Percentiles rank a stretch among this genome's conserved stretches.
Evolutionary conservation across 2,797 vertebrate genomes (phyloP).

Genomic region (Megalops cyprinoides): DNA sequence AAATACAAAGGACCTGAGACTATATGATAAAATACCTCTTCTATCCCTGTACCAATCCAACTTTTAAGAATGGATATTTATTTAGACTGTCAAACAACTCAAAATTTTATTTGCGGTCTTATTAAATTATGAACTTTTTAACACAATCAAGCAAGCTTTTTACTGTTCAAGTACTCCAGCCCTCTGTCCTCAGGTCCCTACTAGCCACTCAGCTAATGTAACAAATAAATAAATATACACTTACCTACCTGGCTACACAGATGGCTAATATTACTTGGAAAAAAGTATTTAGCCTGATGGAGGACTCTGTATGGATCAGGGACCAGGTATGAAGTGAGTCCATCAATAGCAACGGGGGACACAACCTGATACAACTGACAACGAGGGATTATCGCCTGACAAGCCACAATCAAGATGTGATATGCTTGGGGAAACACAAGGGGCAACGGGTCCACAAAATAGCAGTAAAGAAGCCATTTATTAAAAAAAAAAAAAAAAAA

Average conservation of each 20-base stretch:
- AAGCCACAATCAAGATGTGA: neutral
- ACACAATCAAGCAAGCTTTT: no score
- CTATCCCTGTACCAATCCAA: no score
- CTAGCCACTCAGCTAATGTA: neutral
- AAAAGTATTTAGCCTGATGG: neutral
- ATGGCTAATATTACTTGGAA: neutral
- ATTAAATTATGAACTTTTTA: no score
- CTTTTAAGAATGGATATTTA: no score
- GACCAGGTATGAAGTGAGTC: neutral
- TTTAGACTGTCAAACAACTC: no score
- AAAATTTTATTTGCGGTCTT: no score
- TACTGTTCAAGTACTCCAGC: neutral
- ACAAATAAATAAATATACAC: neutral
- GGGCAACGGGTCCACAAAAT: neutral
- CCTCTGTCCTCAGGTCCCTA: neutral
- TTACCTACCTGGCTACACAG: neutral
- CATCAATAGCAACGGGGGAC: neutral
- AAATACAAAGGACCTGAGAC: no score
- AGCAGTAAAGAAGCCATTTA: constrained; percentile 25
- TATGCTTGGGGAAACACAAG: neutral
- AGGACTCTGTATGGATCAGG: neutral
- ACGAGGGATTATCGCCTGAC: neutral
- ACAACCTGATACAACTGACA: neutral
- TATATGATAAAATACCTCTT: no score
- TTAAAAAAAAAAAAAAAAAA: no score